phyloP scores from a whole-genome alignment of 2,888 invertebrate species.

The Pammene fasciana region DNA sequence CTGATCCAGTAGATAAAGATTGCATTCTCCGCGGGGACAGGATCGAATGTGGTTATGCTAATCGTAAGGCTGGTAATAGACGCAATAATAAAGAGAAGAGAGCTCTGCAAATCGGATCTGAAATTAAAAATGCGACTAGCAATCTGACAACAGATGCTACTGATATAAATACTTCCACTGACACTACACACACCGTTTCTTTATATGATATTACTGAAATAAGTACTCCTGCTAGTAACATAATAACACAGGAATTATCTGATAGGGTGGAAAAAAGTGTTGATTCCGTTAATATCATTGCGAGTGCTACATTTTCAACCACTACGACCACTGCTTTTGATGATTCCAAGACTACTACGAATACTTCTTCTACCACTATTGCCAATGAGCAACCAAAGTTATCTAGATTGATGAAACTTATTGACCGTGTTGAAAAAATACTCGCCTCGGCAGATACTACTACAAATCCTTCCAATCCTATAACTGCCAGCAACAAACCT shows the following conservation, averaged over 20 bases:
- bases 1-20: constrained; percentile 54
- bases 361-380: background rate
- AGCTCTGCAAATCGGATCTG: background rate
- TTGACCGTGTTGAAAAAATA: constrained; percentile 11
- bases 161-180: background rate
- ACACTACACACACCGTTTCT: background rate
- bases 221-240: background rate
- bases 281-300: background rate
- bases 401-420: constrained; percentile 1
- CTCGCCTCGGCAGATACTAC: background rate
- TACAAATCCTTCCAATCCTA: background rate
- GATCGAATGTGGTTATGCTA: constrained; percentile 69
- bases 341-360: background rate
- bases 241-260: background rate
- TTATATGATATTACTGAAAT: background rate
- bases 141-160: background rate
- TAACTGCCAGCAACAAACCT: background rate
- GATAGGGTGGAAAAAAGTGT: background rate
- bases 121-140: background rate
- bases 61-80: background rate
- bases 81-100: background rate
- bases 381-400: background rate
- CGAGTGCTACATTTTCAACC: background rate
- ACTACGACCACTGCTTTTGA: background rate
- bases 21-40: constrained; percentile 63